A percentile compares a stretch with the other conserved stretches of the same genome.
Evolutionary conservation across 2,797 vertebrate species (phyloP).

Genomic region (Darevskia nairensis): DNA sequence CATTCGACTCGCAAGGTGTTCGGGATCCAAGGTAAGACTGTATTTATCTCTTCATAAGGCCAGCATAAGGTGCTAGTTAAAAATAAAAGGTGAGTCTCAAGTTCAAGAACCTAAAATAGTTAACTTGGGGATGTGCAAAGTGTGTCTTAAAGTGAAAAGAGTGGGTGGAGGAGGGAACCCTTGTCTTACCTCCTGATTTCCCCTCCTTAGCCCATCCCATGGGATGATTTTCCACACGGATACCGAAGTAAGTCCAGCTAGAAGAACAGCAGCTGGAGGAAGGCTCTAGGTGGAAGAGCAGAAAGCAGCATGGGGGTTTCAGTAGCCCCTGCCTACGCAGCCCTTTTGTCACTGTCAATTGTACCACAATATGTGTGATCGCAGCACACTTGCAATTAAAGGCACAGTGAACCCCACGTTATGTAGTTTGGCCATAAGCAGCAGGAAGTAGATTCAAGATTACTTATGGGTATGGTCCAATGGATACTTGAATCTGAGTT

Average conservation of each 20-base stretch:
- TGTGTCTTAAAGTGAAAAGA: neutral
- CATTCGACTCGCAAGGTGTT: no score
- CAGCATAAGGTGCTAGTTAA: neutral
- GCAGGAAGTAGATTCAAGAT: neutral
- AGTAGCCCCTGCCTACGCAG: neutral
- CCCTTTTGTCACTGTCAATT: neutral
- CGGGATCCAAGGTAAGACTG: no score
- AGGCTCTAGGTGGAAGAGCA: neutral
- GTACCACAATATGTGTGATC: neutral
- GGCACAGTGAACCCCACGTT: neutral
- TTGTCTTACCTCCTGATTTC: neutral
- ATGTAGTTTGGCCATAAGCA: neutral
- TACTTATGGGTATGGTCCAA: neutral
- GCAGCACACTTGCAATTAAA: neutral
- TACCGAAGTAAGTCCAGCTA: neutral
- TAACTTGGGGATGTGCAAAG: neutral
- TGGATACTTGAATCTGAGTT: neutral
- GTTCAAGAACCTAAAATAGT: neutral
- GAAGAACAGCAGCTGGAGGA: neutral
- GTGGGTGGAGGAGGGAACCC: no score
- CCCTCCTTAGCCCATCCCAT: neutral
- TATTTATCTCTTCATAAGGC: neutral
- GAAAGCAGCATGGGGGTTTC: neutral
- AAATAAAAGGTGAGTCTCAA: neutral
- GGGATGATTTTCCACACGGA: neutral